Evolutionary conservation across 2,113 vertebrate species (phyloP), one percentile per base, ranked within the genome.

Genomic region (Enhydra lutris): DNA sequence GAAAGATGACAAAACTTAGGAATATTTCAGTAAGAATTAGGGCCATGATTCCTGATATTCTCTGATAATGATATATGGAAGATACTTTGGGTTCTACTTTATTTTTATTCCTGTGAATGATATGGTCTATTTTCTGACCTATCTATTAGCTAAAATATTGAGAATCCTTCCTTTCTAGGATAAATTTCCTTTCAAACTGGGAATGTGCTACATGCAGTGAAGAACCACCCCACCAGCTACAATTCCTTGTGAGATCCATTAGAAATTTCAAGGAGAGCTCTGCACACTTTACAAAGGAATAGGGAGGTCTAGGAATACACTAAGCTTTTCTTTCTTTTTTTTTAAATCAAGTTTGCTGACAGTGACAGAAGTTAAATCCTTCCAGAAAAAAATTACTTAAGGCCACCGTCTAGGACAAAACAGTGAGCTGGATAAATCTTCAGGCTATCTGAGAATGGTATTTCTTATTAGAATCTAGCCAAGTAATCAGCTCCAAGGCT

Each of bases 51-150:
- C 39, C 34, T 81, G 17, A 42, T 83, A 21, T 63, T 79, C 13
- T 94, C 18, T 47, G 31, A 45, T 63, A 39, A 88, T 89, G 67
- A 88, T 69, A 71, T 78, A 55, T 21, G 26, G 50, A 61, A 73
- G 26, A 4, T 10, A n/a, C 29, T 31, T 65, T 52, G 61, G 15
- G 4, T 29, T 67, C 14, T 74, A 0, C 14, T 71, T 94, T 65
- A 36, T 94, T 96, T 96, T 91, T 17, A 39, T 71, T 76, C 36
- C 9, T 74, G 42, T 84, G 29, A 95, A 39, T 65, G 10, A 96
- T 61, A 55, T 50, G 2, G 74, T 93, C 36, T 4, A 13, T 69
- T 91, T 84, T 89, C 20, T 65, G 45, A 45, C 29, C 8, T 2
- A 84, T 29, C 20, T 36, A 45, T 81, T 39, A 85, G 7, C 74